Evolutionary conservation across 2,797 vertebrate species (phyloP), one percentile per base, ranked within the genome.

Genomic region (Perodicticus potto): DNA sequence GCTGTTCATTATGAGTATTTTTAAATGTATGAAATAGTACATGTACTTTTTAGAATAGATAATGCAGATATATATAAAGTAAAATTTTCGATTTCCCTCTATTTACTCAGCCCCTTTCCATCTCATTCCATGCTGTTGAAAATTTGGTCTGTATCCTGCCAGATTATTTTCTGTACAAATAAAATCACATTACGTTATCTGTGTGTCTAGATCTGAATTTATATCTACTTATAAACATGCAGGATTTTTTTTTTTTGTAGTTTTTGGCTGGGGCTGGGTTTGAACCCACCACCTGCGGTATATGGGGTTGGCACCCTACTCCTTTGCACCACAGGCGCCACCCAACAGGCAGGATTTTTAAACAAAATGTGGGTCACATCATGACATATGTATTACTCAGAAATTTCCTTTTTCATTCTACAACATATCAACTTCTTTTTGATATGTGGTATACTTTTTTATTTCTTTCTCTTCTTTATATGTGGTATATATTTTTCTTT

Each of bases 351-450:
- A 84, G 19, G 43, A 77, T 49, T 88, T 94, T 67, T 32, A 78
- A 90, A 92, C 43, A 76, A 91, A 74, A 67, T 40, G 43, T 34
- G 11, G 17, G 43, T 83, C 34, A 93, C 40, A 45, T 7, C 74
- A n/a, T 67, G 40, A 55, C 1, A n/a, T 80, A 20, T 14, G 1
- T 59, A 67, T 83, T 65, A 86, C 22, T 90, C 34, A 63, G 69
- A 70, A 82, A 90, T 22, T 92, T 86, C 10, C 32, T 77, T 92
- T 94, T 89, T 92, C 2, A 67, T 73, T 77, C 81, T 43, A 37
- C 32, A 61, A 37, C 7, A 57, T 74, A 85, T 32, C 19, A 72
- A 32, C 43, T 43, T 43, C 43, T n/a, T n/a, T n/a, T 43, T 87
- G 69, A 70, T 23, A 37, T 70, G 37, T 70, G 43, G 43, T 43